Base-by-base conservation (phyloP, 2,888 invertebrate species). In the Ormyrus labotus region DNA sequence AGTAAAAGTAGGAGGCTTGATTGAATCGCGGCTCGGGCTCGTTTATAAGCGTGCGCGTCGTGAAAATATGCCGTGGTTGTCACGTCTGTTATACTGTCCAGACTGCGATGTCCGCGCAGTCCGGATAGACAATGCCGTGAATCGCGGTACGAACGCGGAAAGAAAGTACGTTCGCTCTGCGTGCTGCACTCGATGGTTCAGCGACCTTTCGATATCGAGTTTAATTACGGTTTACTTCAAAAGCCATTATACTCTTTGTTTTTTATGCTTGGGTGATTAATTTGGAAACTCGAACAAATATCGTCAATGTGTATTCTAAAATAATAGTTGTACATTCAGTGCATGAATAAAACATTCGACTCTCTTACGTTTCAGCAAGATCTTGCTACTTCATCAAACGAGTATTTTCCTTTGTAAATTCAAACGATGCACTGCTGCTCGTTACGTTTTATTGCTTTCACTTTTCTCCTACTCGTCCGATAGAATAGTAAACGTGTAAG, bases 361-460 rank as follows among this genome's bases (percentile, higher is more conserved):
- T 34, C 34, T 34, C 34, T 34, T 34, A 4, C 0, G 4, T 34
- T 34, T 34, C 3, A 3, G 0, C 19, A 13, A 47, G 47, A 13
- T 60, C 68, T 53, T 48, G 67, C 72, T 51, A 50, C 58, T 67
- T 53, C 61, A 45, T 68, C 50, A 47, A 50, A 13, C 47, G 47
- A 34, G 53, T 53, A 60, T 50, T 74, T 75, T 34, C 34, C 34
- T 34, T 75, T 67, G 67, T 51, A 67, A 75, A 68, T 75, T 67
- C 67, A 50, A 9, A 45, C 67, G 34, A 65, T 57, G 45, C 13
- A 45, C 13, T 51, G 53, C 6, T 50, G 74, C 13, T 34, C 65
- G 75, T 51, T 19, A 65, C 34, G n/a, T 53, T 75, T 75, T 75
- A 68, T 75, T 68, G 68, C 75, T 75, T 75, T 75, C 68, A 75